These are phyloP conservation scores for Drosophila saltans DNA, from an alignment of 1,140 invertebrate species.

Conservation along the genomic window DNA sequence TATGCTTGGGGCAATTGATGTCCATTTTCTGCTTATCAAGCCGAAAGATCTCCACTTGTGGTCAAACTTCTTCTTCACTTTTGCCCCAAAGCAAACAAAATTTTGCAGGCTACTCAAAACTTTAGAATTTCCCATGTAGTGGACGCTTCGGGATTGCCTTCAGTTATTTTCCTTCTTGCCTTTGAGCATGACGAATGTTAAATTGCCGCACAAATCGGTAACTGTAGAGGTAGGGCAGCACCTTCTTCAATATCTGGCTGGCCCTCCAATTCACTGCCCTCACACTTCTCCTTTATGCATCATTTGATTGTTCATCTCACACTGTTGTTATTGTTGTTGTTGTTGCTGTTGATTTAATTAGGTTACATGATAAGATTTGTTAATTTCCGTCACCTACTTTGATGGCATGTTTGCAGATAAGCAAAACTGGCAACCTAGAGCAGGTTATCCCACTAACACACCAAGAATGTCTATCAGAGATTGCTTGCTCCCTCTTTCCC, in stretches of 20 bases:
- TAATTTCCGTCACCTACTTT: constrained; percentile 79
- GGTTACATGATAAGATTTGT: constrained; percentile 80
- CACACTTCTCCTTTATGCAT: neutral
- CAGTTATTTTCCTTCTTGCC: constrained; percentile 63
- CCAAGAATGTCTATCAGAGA: constrained; percentile 36
- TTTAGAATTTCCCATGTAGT: constrained; percentile 15
- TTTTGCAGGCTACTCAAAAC: constrained; percentile 3
- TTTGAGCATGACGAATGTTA: constrained; percentile 75
- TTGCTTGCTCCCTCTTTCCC: neutral
- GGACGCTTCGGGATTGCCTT: constrained; percentile 29
- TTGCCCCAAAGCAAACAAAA: constrained; percentile 8
- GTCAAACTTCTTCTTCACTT: constrained; percentile 1
- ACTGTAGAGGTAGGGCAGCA: constrained; percentile 22
- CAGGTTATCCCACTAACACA: too few relatives aligned
- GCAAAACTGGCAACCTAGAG: constrained; percentile 35
- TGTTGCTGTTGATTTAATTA: constrained; percentile 70
- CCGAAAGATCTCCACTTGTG: too few relatives aligned
- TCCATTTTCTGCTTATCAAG: too few relatives aligned
- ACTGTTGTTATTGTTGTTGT: constrained; percentile 23
- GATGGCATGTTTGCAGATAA: constrained; percentile 74
- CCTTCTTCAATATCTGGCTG: neutral
- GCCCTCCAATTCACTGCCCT: neutral
- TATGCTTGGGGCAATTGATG: too few relatives aligned
- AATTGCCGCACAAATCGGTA: constrained; percentile 58
- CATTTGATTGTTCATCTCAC: neutral